Evolutionary conservation across 1,140 invertebrate species (phyloP).

Genomic region (Mercenaria mercenaria): DNA sequence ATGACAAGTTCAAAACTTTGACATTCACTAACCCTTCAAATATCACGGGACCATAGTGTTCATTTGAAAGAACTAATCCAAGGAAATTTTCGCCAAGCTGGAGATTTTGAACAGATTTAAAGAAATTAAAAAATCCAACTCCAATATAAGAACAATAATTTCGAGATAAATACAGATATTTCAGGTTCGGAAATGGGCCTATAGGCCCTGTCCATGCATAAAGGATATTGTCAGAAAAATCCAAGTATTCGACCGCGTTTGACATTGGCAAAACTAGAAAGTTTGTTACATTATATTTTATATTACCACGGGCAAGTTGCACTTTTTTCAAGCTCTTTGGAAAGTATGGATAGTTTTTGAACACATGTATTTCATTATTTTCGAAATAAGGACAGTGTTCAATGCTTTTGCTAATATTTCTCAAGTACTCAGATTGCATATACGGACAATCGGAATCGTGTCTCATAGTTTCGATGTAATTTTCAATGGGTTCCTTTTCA

Average conservation of each 20-base stretch:
- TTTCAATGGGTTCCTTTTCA: too few species aligned
- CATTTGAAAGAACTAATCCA: too few species aligned
- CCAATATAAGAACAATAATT: too few species aligned
- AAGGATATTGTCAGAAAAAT: too few species aligned
- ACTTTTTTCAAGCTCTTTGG: not conserved
- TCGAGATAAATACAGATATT: too few species aligned
- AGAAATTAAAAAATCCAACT: too few species aligned
- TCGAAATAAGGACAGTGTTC: not conserved
- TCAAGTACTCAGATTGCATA: not conserved
- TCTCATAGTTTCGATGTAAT: not conserved
- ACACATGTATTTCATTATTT: not conserved
- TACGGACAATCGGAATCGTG: not conserved
- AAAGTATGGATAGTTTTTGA: too few species aligned
- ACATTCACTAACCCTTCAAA: too few species aligned
- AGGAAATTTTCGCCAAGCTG: too few species aligned
- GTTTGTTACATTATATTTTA: not conserved
- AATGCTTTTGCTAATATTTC: not conserved
- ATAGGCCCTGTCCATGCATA: not conserved
- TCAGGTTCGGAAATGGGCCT: conserved; percentile 5
- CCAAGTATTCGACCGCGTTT: too few species aligned
- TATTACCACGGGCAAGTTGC: not conserved
- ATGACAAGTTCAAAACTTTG: too few species aligned
- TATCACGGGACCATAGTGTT: too few species aligned
- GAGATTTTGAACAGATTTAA: not conserved
- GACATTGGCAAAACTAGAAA: not conserved